Percentiles rank a stretch among this genome's conserved stretches.
phyloP scores from a whole-genome alignment of 1,140 invertebrate genomes.

The Aphelinus atriplicis region DNA sequence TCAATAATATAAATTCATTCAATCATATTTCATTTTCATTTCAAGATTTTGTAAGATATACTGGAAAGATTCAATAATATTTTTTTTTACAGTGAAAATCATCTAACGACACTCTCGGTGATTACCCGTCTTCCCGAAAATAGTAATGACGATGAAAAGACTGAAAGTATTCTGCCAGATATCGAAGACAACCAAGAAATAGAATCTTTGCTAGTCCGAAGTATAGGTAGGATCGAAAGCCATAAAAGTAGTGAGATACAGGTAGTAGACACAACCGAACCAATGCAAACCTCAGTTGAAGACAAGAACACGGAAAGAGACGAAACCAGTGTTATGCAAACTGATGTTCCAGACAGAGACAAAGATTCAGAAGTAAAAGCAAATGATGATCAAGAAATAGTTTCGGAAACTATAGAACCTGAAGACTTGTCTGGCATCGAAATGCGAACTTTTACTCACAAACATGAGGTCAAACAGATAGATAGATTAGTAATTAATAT shows the following conservation, averaged over 20 bases:
- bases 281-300: neutral
- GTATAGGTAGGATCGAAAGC: conserved; percentile 37
- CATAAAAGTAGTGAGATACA: conserved; percentile 7
- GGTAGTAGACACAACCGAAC: neutral
- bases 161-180: conserved; percentile 53
- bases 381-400: neutral
- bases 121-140: conserved; percentile 6
- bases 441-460: neutral
- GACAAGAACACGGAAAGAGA: conserved; percentile 6
- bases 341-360: neutral
- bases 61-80: too few species aligned
- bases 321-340: neutral
- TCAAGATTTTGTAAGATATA: too few species aligned
- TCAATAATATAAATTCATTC: neutral
- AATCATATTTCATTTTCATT: neutral
- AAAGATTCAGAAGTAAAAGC: conserved; percentile 32
- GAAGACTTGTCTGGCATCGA: conserved; percentile 3
- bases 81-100: too few species aligned
- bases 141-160: conserved; percentile 45
- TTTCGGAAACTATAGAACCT: neutral
- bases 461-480: conserved; percentile 57
- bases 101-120: neutral
- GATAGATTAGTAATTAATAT: conserved; percentile 57
- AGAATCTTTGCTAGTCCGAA: conserved; percentile 25
- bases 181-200: conserved; percentile 47